Percentiles rank a stretch among this genome's conserved stretches.
Evolutionary conservation across 2,113 vertebrate species (phyloP).

Genomic region (Puma concolor): DNA sequence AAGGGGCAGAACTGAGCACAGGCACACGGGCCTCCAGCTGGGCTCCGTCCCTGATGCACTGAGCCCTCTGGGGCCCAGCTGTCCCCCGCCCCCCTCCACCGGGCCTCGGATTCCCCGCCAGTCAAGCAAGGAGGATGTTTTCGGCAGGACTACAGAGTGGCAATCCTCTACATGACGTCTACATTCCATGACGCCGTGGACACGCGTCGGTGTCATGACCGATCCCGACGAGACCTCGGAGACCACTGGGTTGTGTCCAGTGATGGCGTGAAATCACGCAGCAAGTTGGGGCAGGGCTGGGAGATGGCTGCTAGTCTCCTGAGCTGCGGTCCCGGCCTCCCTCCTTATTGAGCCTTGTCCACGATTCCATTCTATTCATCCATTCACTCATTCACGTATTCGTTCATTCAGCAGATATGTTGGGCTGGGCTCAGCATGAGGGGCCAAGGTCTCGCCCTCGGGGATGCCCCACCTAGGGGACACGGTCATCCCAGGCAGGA

Average conservation of each 20-base stretch:
- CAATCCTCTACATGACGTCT: too few relatives aligned
- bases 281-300: background rate
- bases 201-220: background rate
- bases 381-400: background rate
- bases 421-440: background rate
- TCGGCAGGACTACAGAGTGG: background rate
- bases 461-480: background rate
- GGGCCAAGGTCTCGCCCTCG: too few relatives aligned
- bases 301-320: background rate
- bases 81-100: background rate
- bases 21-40: background rate
- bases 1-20: background rate
- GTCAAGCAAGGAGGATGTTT: background rate
- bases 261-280: background rate
- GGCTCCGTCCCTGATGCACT: background rate
- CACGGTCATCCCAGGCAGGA: background rate
- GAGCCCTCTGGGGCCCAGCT: background rate
- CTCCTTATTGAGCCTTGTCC: background rate
- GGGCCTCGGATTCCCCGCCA: background rate
- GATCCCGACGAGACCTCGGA: background rate
- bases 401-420: background rate
- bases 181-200: background rate
- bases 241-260: accelerated
- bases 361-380: background rate
- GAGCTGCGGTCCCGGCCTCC: background rate